Conservation (phyloP, 2,797 vertebrate species). For the Alcedo atthis region DNA sequence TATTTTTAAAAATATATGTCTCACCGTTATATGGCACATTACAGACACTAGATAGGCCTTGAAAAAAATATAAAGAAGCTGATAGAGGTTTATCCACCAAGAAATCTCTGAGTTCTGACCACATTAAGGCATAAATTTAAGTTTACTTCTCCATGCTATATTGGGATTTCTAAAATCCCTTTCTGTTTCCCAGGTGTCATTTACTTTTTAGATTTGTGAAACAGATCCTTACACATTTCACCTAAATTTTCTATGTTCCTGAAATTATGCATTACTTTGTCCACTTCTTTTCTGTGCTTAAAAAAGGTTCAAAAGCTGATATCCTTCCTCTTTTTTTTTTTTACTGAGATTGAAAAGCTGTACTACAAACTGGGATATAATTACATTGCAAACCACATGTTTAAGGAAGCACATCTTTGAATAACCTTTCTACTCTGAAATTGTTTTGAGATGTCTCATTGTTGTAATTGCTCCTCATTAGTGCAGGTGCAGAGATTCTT, state of each 20-base stretch:
- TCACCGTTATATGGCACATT: neutral
- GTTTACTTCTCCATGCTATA: neutral
- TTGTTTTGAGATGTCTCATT: conserved; percentile 57
- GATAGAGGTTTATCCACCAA: neutral
- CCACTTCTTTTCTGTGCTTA: conserved; percentile 3
- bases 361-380: conserved; percentile 36
- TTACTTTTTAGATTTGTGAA: neutral
- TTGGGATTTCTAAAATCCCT: neutral
- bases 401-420: conserved; percentile 37
- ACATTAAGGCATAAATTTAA: neutral
- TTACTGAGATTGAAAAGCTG: neutral
- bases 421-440: conserved; percentile 43
- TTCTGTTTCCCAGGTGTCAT: neutral
- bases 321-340: neutral
- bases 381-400: conserved; percentile 27
- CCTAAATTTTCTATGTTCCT: neutral
- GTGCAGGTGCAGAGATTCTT: conserved; percentile 51
- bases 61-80: neutral
- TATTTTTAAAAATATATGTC: neutral
- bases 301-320: conserved; percentile 16
- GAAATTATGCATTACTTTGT: neutral
- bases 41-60: neutral
- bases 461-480: conserved; percentile 59
- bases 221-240: neutral
- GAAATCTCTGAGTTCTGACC: neutral